Percentiles rank a stretch among this genome's conserved stretches.
These are phyloP conservation scores for Macaca fascicularis DNA, from an alignment of 2,113 vertebrate species.

Conservation along the genomic window T2T-MFA8v1.1 NC_088378.1:36098501-36099000, in stretches of 20 bases:
- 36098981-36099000: background rate
- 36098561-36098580: background rate
- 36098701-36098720: background rate
- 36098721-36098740: background rate
- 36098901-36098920: background rate
- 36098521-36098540: background rate
- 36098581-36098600: background rate
- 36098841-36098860: background rate
- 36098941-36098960: background rate
- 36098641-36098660: background rate
- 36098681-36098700: background rate
- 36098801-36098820: background rate
- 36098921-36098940: background rate
- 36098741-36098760: background rate
- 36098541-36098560: background rate
- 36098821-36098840: background rate
- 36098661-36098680: background rate
- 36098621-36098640: background rate
- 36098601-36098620: background rate
- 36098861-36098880: background rate
- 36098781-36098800: background rate
- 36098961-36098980: background rate
- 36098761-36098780: background rate
- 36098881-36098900: background rate
- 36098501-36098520: background rate